Evolutionary conservation across 2,888 invertebrate genomes (phyloP).

Genomic region (Pyrrhopygopsis socrates): DNA sequence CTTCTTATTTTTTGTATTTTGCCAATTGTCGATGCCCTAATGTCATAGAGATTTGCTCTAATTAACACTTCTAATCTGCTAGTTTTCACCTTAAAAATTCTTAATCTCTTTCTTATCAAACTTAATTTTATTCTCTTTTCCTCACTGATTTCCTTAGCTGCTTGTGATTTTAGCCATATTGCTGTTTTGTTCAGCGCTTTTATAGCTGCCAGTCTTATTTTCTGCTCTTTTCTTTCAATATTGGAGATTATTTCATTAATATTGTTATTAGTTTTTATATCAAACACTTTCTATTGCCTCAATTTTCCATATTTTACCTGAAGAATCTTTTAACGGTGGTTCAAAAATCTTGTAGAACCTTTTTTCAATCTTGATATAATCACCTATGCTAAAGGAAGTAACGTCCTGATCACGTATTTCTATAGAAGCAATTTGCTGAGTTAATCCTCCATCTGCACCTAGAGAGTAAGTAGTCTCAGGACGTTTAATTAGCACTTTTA

Average conservation of each 20-base stretch:
- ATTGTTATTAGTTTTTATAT: not conserved
- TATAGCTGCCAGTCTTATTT: conserved; percentile 7
- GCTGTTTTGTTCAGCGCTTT: conserved; percentile 42
- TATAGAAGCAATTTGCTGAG: not conserved
- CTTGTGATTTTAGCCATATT: conserved; percentile 37
- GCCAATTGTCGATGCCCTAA: conserved; percentile 28
- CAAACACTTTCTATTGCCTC: not conserved
- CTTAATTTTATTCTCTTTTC: conserved; percentile 25
- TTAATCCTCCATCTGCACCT: conserved; percentile 15
- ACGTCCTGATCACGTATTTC: not conserved
- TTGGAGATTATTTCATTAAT: not conserved
- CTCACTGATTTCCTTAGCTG: conserved; percentile 37
- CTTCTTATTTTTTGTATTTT: conserved; percentile 34
- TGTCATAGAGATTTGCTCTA: too few relatives aligned
- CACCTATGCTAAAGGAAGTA: not conserved
- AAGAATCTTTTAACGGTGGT: conserved; percentile 23
- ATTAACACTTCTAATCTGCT: too few relatives aligned
- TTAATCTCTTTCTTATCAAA: conserved; percentile 36
- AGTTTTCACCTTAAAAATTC: conserved; percentile 35
- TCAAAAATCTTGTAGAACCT: not conserved
- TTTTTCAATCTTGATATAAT: not conserved
- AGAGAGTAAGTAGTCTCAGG: too few relatives aligned
- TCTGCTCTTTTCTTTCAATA: conserved; percentile 12
- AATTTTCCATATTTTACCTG: conserved; percentile 15
- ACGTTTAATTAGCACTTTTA: not conserved